Evolutionary conservation across 30 jellyfish, hydroid and myxozoan genomes (phyloP), one percentile per base, ranked within the genome.

Genomic region (Hydractinia echinata): DNA sequence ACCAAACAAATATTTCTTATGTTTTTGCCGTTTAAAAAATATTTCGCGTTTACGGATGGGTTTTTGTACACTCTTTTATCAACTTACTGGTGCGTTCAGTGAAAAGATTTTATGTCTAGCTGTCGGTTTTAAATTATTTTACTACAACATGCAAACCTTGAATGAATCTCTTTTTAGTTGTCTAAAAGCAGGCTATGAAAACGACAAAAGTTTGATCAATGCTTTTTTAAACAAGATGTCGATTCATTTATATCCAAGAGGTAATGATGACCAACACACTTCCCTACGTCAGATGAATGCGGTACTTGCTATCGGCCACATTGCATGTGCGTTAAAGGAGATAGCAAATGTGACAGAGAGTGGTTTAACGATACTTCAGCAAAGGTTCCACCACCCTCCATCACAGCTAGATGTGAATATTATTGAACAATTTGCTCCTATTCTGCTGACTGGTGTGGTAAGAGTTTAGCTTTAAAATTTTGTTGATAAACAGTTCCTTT

Each of bases 341-440:
- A 60, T 76, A 55, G 94, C 73, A 5, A 95, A 91, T 10, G 95
- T 88, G 49, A 73, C 96, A 0, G 95, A 81, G 58, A 80, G 95
- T 5, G 96, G 88, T 44, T 79, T 93, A 7, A 73, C 91, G 53
- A 84, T 85, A n/a, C 88, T 93, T 6, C 96, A 87, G 67, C 99
- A 93, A 51, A 89, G 93, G 67, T 93, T 93, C 76, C 89, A 89
- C 58, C 90, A 93, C 21, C 99, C 99, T 6, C 96, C 99, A 15
- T 86, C 99, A 52, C 89, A 81, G 73, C 79, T 93, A 51, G 99
- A 92, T 87, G 52, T 80, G 14, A 67, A 64, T 10, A 92, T 92
- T 49, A 89, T 87, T 69, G 98, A 81, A 53, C 98, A 92, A 87
- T 84, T 92, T 74, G 90, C 98, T 52, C 76, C 83, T 62, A 87